Conservation (phyloP, 2,888 invertebrate genomes). For the Chaetogeoica ovagalla region DNA sequence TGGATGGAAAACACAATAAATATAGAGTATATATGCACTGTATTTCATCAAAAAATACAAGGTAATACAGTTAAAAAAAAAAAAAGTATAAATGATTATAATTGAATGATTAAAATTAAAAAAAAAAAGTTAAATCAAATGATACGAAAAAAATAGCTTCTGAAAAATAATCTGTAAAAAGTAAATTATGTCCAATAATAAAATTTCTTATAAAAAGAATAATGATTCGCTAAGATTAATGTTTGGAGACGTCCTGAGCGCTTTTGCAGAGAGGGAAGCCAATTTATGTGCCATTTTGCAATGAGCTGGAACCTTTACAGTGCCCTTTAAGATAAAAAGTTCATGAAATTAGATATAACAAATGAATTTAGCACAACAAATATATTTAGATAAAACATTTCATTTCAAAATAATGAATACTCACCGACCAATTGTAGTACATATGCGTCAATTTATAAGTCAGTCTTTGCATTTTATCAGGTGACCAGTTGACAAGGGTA, state of each 20-base stretch:
- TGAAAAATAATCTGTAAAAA: no score
- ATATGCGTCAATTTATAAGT: slow-evolving; percentile 85
- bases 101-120: no score
- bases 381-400: not conserved
- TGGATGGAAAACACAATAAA: no score
- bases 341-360: not conserved
- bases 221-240: slow-evolving; percentile 67
- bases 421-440: slow-evolving; percentile 87
- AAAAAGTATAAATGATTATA: no score
- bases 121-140: no score
- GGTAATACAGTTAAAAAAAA: no score
- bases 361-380: not conserved
- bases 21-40: no score
- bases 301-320: slow-evolving; percentile 83
- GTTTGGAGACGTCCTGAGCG: slow-evolving; percentile 71
- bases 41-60: no score
- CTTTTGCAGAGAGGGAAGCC: slow-evolving; percentile 83
- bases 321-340: slow-evolving; percentile 55
- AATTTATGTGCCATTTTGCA: slow-evolving; percentile 95
- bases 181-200: no score
- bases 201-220: slow-evolving; percentile 68
- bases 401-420: slow-evolving; percentile 54
- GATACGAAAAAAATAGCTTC: no score
- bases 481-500: slow-evolving; percentile 57
- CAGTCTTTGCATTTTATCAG: slow-evolving; percentile 78